Evolutionary conservation across 1,140 invertebrate genomes (phyloP).

Genomic region (Scaptomyza graminum): DNA sequence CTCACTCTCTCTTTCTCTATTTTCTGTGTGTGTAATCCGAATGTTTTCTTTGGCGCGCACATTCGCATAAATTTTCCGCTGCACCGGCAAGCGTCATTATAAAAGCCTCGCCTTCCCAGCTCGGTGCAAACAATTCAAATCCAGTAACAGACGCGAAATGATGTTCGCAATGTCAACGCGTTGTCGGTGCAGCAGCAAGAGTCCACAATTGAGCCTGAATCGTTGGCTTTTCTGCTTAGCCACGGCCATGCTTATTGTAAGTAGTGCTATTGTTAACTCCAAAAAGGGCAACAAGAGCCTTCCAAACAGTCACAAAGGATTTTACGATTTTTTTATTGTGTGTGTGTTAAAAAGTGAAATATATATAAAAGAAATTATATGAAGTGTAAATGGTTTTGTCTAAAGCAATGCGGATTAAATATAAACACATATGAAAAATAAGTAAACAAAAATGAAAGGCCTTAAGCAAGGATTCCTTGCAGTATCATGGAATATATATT

Average conservation of each 20-base stretch:
- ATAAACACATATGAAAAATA: no score
- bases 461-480: no score
- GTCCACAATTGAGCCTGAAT: neutral
- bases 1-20: conserved; percentile 16
- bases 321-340: conserved; percentile 5
- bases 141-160: conserved; percentile 69
- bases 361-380: neutral
- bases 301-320: conserved; percentile 3
- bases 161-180: conserved; percentile 60
- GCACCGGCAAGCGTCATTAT: conserved; percentile 70
- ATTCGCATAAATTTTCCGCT: conserved; percentile 82
- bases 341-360: conserved; percentile 4
- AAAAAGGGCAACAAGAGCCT: neutral
- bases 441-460: no score
- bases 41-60: conserved; percentile 44
- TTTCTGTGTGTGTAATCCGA: conserved; percentile 45
- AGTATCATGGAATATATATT: no score
- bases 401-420: no score
- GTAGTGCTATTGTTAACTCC: conserved; percentile 5
- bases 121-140: conserved; percentile 70
- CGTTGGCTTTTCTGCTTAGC: conserved; percentile 36
- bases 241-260: conserved; percentile 25
- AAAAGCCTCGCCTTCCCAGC: conserved; percentile 67
- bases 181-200: conserved; percentile 23
- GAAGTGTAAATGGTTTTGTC: no score